phyloP scores from a whole-genome alignment of 2,797 vertebrate genomes.

The Taenioides sp. region DNA sequence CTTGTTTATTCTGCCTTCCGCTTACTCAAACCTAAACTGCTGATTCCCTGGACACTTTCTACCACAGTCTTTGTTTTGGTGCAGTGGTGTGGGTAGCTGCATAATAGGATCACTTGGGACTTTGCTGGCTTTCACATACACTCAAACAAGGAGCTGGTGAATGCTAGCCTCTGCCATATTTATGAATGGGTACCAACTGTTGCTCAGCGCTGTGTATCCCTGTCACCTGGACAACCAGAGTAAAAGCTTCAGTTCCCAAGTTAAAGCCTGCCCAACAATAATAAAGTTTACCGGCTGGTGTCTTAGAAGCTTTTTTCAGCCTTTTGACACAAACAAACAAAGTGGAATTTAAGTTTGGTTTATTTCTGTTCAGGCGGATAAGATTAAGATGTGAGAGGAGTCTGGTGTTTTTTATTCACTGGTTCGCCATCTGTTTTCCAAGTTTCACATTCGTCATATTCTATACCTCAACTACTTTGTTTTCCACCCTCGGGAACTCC shows the following conservation, averaged over 20 bases:
- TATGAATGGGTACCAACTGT: constrained; percentile 31
- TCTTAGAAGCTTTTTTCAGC: background rate
- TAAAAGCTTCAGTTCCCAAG: constrained; percentile 20
- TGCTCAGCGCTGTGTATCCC: constrained; percentile 14
- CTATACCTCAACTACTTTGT: too few relatives aligned
- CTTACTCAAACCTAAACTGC: constrained; percentile 23
- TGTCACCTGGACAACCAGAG: constrained; percentile 38
- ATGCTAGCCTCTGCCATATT: constrained; percentile 25
- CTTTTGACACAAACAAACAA: too few relatives aligned
- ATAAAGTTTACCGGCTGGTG: constrained; percentile 26
- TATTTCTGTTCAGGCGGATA: too few relatives aligned
- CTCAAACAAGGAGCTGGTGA: constrained; percentile 13
- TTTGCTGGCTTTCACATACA: constrained; percentile 30
- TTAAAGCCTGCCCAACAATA: constrained; percentile 2
- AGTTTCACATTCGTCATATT: too few relatives aligned
- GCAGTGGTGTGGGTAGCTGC: constrained; percentile 22
- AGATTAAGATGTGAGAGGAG: too few relatives aligned
- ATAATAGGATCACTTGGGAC: constrained; percentile 59
- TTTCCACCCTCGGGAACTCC: too few relatives aligned
- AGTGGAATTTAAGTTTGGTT: too few relatives aligned
- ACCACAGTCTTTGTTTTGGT: constrained; percentile 16
- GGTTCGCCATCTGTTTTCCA: too few relatives aligned
- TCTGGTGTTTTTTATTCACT: too few relatives aligned
- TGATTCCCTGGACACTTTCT: constrained; percentile 26
- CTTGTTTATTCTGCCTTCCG: constrained; percentile 34